phyloP scores from a whole-genome alignment of 2,888 invertebrate genomes.

The Drosophila dives region DNA sequence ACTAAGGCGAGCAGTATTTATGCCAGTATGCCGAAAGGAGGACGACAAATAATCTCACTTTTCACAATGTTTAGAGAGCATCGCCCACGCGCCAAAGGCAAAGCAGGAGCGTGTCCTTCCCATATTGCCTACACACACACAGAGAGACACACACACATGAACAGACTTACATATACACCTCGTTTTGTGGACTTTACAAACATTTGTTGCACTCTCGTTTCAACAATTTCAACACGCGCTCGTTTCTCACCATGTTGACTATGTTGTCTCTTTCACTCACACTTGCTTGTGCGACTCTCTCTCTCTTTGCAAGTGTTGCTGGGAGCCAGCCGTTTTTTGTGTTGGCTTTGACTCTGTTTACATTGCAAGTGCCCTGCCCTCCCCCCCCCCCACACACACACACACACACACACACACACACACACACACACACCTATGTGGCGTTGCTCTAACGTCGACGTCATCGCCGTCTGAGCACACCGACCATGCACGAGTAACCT shows the following conservation, averaged over 20 bases:
- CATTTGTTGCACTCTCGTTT: slow-evolving; percentile 70
- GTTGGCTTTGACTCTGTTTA: slow-evolving; percentile 58
- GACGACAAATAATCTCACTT: slow-evolving; percentile 60
- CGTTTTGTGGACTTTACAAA: slow-evolving; percentile 41
- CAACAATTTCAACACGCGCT: slow-evolving; percentile 46
- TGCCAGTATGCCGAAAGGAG: slow-evolving; percentile 69
- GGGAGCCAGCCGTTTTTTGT: background rate
- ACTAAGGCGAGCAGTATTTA: slow-evolving; percentile 47
- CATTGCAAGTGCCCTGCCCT: slow-evolving; percentile 42
- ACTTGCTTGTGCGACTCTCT: slow-evolving; percentile 16
- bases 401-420: background rate
- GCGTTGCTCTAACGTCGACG: background rate
- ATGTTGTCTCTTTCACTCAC: slow-evolving; percentile 18
- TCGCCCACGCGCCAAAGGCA: slow-evolving; percentile 58
- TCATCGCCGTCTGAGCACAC: slow-evolving; percentile 46
- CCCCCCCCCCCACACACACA: background rate
- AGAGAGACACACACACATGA: background rate
- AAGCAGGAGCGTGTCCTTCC: slow-evolving; percentile 26
- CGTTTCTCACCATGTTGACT: slow-evolving; percentile 38
- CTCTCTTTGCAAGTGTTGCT: slow-evolving; percentile 7
- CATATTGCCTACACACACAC: slow-evolving; percentile 6
- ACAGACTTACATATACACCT: slow-evolving; percentile 27
- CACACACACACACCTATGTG: background rate
- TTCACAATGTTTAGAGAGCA: slow-evolving; percentile 34
- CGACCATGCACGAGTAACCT: slow-evolving; percentile 12